phyloP scores from a whole-genome alignment of 2,113 vertebrate genomes.

The Glareola pratincola region DNA sequence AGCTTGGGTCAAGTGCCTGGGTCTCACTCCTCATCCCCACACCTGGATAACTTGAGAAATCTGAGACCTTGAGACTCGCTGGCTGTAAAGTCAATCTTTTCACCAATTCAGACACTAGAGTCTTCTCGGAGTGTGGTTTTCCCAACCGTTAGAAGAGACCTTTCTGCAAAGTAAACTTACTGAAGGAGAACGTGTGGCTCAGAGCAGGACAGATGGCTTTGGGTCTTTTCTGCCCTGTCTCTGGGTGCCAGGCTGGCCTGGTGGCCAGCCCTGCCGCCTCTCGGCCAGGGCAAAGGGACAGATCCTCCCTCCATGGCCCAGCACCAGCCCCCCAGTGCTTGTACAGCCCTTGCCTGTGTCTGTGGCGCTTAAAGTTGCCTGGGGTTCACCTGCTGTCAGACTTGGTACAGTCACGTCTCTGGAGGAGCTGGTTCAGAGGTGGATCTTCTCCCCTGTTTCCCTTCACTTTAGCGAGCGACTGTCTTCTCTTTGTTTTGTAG shows the following conservation, averaged over 20 bases:
- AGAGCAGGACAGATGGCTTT: background rate
- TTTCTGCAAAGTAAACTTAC: background rate
- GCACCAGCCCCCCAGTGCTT: background rate
- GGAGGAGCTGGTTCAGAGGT: background rate
- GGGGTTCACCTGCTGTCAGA: background rate
- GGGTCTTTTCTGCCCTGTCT: background rate
- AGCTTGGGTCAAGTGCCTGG: background rate
- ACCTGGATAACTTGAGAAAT: background rate
- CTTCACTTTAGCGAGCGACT: background rate
- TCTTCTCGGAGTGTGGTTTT: background rate
- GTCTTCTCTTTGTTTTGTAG: background rate
- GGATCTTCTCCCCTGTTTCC: background rate
- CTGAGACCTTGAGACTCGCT: background rate
- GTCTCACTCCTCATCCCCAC: background rate
- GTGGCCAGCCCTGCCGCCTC: background rate
- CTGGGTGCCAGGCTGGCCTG: background rate
- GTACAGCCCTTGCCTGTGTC: background rate
- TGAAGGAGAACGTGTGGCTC: background rate
- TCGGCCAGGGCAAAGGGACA: too few relatives aligned
- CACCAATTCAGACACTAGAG: background rate
- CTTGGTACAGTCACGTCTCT: background rate
- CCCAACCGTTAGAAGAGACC: background rate
- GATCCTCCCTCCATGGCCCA: background rate
- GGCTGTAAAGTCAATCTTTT: background rate
- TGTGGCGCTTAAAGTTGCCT: background rate